Evolutionary conservation across 1,140 invertebrate species (phyloP), one percentile per base, ranked within the genome.

Genomic region (Diachasma alloeum): DNA sequence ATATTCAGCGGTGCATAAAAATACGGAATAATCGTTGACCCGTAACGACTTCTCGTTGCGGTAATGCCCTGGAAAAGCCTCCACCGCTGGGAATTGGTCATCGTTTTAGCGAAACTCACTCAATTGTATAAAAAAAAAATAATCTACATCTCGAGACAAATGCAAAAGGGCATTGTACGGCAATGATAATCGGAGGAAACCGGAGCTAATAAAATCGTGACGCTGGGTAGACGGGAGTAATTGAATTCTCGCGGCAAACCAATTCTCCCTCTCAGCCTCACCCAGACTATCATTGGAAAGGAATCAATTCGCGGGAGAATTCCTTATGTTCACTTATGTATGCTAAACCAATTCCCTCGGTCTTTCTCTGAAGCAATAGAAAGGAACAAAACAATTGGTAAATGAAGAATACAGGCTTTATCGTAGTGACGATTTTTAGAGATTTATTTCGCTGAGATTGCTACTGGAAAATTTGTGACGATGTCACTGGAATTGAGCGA

Each of bases 171-270:
- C 46, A 76, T 59, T 70, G 67, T 37, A 56, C 68, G 39, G 22
- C 31, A 48, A 53, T 48, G 68, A 76, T 76, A 76, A 76, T 76
- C 74, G 67, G 46, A 74, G 72, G 46, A 71, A 76, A 79, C 71
- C 72, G 46, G 73, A 74, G 69, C 73, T 66, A 79, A 77, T 79
- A 68, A 75, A 79, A 79, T 79, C 75, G 75, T 76, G 74, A 76
- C 68, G 74, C 74, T 37, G 46, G 42, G 59, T 24, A 63, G 59
- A 63, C 59, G 24, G 69, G 39, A 59, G 76, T 79, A 79, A 77
- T 79, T 79, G 76, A 59, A 79, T 77, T 75, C 75, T 72, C 78
- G 48, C 69, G 75, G 75, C 69, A 77, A 77, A 77, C 73, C 56
- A 77, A 39, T 66, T 53, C 72, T 59, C 39, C 70, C 72, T 67